Evolutionary conservation across 2,113 vertebrate species (phyloP).

Genomic region (Limanda limanda): DNA sequence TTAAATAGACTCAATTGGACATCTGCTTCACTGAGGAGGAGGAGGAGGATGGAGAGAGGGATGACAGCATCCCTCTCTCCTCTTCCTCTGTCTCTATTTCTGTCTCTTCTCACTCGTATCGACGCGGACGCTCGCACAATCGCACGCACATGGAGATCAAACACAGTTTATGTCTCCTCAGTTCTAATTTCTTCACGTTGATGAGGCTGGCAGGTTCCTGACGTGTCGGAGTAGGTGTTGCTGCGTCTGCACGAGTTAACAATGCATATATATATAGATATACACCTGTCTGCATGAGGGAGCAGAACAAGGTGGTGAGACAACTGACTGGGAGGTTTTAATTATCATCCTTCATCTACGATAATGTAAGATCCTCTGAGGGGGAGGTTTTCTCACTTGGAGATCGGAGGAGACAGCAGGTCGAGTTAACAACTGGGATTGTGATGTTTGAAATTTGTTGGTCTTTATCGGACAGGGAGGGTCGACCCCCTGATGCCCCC

Average conservation of each 20-base stretch:
- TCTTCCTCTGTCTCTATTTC: conserved; percentile 71
- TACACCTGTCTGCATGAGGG: conserved; percentile 14
- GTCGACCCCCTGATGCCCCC: too few species aligned
- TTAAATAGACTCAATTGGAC: conserved; percentile 79
- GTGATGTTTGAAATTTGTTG: too few species aligned
- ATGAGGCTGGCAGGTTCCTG: conserved; percentile 31
- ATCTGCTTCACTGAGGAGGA: conserved; percentile 75
- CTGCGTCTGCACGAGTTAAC: conserved; percentile 13
- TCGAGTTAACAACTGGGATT: too few species aligned
- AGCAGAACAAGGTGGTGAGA: neutral
- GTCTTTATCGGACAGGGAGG: too few species aligned
- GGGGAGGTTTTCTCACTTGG: too few species aligned
- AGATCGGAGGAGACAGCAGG: too few species aligned
- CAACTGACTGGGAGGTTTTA: neutral
- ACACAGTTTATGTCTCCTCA: conserved; percentile 35
- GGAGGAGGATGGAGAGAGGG: conserved; percentile 45
- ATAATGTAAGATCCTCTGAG: neutral
- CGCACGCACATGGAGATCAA: conserved; percentile 34
- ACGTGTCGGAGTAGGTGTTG: conserved; percentile 20
- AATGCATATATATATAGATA: neutral
- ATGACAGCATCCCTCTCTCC: conserved; percentile 63
- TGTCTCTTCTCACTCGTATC: conserved; percentile 37
- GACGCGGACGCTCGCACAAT: neutral
- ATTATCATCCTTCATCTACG: neutral
- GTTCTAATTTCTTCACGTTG: conserved; percentile 39